Conservation (phyloP, 1,140 invertebrate species). For the Heliconius congener region DNA sequence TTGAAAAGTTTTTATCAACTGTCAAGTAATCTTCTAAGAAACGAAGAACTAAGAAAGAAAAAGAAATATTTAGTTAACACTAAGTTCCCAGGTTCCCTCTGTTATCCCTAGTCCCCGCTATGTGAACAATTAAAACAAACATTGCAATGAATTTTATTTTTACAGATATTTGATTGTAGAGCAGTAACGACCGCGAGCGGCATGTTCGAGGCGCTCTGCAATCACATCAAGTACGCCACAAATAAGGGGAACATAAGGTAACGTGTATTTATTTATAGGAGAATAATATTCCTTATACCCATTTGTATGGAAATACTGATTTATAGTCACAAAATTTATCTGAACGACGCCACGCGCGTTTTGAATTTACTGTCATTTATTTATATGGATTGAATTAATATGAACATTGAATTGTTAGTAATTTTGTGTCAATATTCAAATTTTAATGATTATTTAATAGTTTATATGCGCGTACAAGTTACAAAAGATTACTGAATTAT, state of each 20-base stretch:
- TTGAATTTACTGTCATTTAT: neutral
- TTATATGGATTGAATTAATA: neutral
- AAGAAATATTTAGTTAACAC: neutral
- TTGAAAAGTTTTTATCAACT: neutral
- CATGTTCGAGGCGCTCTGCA: slow-evolving; percentile 98
- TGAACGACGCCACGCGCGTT: neutral
- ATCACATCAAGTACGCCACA: slow-evolving; percentile 97
- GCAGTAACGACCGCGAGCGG: slow-evolving; percentile 95
- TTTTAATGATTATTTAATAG: neutral
- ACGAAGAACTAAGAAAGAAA: neutral
- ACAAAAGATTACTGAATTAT: neutral
- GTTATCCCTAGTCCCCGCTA: no score
- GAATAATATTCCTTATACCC: slow-evolving; percentile 15
- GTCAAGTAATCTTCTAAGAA: neutral
- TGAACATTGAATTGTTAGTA: neutral
- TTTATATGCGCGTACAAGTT: neutral
- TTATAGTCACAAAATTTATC: slow-evolving; percentile 40
- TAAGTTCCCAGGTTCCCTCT: no score
- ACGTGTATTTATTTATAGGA: slow-evolving; percentile 83
- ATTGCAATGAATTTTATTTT: slow-evolving; percentile 41
- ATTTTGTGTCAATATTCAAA: neutral
- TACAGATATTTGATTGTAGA: slow-evolving; percentile 95
- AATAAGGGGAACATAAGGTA: slow-evolving; percentile 98
- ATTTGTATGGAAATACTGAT: slow-evolving; percentile 41
- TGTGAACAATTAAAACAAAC: neutral